Evolutionary conservation across 2,113 vertebrate genomes (phyloP).

Genomic region (Chaetops frenatus): DNA sequence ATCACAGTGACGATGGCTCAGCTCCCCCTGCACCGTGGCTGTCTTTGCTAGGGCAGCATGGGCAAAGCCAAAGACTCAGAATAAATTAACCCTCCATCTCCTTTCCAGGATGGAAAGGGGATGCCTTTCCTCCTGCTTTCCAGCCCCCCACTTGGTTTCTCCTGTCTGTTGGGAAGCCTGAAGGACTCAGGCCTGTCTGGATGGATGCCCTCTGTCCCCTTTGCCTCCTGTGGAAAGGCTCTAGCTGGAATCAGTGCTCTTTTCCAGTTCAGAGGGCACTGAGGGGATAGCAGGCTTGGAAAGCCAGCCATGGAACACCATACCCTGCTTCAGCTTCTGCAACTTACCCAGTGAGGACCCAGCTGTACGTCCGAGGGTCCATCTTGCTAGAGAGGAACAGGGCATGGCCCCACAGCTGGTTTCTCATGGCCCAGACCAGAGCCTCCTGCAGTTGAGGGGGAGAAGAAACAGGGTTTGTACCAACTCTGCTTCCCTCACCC

Average conservation of each 20-base stretch:
- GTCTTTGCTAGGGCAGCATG: neutral
- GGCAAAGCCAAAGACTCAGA: neutral
- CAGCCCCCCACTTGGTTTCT: neutral
- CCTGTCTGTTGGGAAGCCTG: neutral
- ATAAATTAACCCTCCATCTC: neutral
- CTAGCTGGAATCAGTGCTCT: neutral
- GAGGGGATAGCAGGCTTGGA: neutral
- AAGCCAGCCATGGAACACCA: neutral
- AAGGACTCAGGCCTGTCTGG: neutral
- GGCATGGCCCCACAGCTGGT: constrained; percentile 88
- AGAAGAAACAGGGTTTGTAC: neutral
- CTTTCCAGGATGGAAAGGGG: too few relatives aligned
- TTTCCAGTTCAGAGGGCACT: neutral
- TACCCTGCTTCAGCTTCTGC: neutral
- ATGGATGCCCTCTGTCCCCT: neutral
- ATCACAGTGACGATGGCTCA: neutral
- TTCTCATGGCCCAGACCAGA: constrained; percentile 86
- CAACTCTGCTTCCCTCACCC: neutral
- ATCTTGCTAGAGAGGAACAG: constrained; percentile 93
- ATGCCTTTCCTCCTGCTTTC: neutral
- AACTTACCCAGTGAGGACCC: constrained; percentile 83
- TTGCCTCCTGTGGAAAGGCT: neutral
- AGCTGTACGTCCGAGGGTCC: constrained; percentile 85
- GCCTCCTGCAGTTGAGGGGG: constrained; percentile 76
- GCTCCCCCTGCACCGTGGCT: neutral